phyloP scores from a whole-genome alignment of 2,797 vertebrate genomes.

The Notoglanidium macrostoma region DNA sequence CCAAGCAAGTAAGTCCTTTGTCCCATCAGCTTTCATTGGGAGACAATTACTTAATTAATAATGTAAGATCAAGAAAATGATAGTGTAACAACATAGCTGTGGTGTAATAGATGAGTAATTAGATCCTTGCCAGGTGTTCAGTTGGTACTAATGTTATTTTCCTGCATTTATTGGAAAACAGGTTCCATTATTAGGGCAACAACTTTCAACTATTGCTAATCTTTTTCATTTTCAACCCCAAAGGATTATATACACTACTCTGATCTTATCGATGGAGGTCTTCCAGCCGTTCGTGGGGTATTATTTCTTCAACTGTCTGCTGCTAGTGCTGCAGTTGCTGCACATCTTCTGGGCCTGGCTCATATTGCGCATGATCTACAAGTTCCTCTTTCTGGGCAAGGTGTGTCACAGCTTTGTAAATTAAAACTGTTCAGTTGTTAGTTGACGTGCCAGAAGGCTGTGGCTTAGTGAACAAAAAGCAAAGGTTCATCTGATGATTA shows the following conservation, averaged over 20 bases:
- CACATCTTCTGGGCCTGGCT: conserved; percentile 91
- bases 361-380: conserved; percentile 87
- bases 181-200: background rate
- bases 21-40: background rate
- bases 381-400: conserved; percentile 80
- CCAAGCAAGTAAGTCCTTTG: conserved; percentile 82
- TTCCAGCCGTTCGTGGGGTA: conserved; percentile 85
- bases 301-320: conserved; percentile 86
- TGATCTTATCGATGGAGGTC: conserved; percentile 82
- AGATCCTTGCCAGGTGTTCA: conserved; percentile 8
- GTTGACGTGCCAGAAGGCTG: background rate
- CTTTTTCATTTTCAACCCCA: conserved; percentile 3
- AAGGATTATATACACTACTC: conserved; percentile 88
- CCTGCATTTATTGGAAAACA: background rate
- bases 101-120: conserved; percentile 16
- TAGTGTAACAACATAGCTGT: conserved; percentile 20
- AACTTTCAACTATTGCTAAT: background rate
- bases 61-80: conserved; percentile 21
- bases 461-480: background rate
- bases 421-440: background rate
- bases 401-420: conserved; percentile 67
- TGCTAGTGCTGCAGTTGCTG: conserved; percentile 83
- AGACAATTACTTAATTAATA: conserved; percentile 23
- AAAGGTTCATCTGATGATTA: background rate
- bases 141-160: background rate